Base-by-base conservation (phyloP, 1,140 invertebrate species). In the Phocides pigmalion region DNA sequence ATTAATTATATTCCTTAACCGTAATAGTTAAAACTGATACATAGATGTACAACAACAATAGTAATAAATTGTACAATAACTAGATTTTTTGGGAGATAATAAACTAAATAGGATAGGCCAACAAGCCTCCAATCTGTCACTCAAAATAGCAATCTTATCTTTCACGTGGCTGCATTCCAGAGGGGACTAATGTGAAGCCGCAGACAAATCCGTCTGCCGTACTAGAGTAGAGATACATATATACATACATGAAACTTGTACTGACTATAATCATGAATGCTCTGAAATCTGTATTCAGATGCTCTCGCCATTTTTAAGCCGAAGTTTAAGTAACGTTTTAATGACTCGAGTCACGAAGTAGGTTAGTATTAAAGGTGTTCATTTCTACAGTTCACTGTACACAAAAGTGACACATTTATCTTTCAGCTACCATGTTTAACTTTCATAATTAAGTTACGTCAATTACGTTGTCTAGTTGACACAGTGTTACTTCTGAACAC, bases 21-120 rank as follows among this genome's bases (percentile, higher is more conserved):
- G 51, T 54, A 54, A 15, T 25, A 42, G 19, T 20, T 54, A 41
- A 54, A 54, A 22, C 35, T 39, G 51, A 35, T 22, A 25, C 12
- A 54, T 20, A 54, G 17, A 41, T 12, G 19, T 44, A 41, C 53
- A 56, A 28, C n/a, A 56, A 56, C 44, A 56, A 42, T 12, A 41
- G 4, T 41, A 8, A 54, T 54, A 54, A 54, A 54, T 54, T n/a
- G n/a, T n/a, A n/a, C n/a, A n/a, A n/a, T n/a, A n/a, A n/a, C n/a
- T n/a, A 6, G 22, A 11, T 16, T 1, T 3, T 28, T 28, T 28
- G 22, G 14, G 3, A 49, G 49, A 19, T 17, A 17, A 51, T 16
- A 1, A 12, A 51, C 15, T 19, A 37, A 25, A 35, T 17, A 17
- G 15, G 28, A 51, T n/a, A 37, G 16, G 28, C 49, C 49, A 35